Base-by-base conservation (phyloP, 2,888 invertebrate species). In the Caenorhabditis virilis region DNA sequence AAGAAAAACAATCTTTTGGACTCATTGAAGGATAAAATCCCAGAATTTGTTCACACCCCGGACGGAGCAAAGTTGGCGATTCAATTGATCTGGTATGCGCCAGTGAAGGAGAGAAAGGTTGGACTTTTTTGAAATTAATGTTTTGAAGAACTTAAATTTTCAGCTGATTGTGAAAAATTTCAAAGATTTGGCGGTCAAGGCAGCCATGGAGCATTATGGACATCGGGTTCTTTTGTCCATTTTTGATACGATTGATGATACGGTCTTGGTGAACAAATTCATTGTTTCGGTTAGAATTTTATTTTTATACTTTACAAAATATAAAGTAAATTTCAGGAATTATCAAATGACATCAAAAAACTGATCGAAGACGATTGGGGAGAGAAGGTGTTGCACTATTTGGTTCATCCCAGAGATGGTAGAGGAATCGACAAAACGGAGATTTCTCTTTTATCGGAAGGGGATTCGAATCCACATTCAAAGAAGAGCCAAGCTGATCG, bases 211-310 rank as follows among this genome's bases (percentile, higher is more conserved):
- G 76, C 92, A 95, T 84, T 89, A 91, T 73, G 95, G 93, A 0
- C 91, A 93, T 84, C 86, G 72, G 20, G 72, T 72, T 13, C 85
- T 95, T 25, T 86, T 94, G 66, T 89, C 91, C 0, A 87, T 95
- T 68, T 89, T 95, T 72, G 95, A 95, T 84, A 87, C 89, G 0
- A 89, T 93, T 1, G 95, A 97, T 83, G 95, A 97, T 83, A 95
- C 95, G 0, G 91, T 91, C 53, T 87, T 95, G 0, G 88, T 94
- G 20, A 90, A 90, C 79, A 95, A 95, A 84, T 88, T 90, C 42
- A 81, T 87, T 43, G 69, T 86, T 1, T 84, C 85, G 72, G 86
- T 86, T 70, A 74, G 80, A 72, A 39, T 27, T 43, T 38, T n/a
- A 38, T 7, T 38, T 18, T 38, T 2, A 4, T 15, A n/a, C 5